Evolutionary conservation across 2,113 vertebrate species (phyloP), one percentile per base, ranked within the genome.

Genomic region (Xiphophorus maculatus): DNA sequence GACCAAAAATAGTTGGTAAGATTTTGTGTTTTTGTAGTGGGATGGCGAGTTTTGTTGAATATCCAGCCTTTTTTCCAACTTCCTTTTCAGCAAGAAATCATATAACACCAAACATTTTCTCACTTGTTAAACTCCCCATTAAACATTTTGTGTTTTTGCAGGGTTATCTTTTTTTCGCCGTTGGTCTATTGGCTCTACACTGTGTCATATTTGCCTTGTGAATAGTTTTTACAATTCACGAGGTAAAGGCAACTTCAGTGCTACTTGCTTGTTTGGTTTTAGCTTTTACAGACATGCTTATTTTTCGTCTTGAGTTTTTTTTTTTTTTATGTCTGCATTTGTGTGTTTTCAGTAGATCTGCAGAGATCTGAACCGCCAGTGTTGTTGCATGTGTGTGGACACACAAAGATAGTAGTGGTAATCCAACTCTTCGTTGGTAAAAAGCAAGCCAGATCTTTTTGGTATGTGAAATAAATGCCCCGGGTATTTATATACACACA

Each of bases 341-440:
- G 22, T 76, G 22, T 76, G 74, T 83, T 58, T 33, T 1, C 69
- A 63, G 72, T 69, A 74, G 5, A 73, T 71, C 40, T 54, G 74
- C 75, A 37, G 84, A 87, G 88, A 86, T 91, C 90, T 83, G 88
- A 89, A 88, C 89, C 85, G 71, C 69, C 62, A 74, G 67, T 58
- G 60, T 82, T 70, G 69, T 29, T 29, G 9, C 25, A 63, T 58
- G 67, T 76, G 65, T 74, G 73, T 63, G 70, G 69, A 77, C 69
- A 77, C 73, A 68, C 73, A 78, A 69, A 74, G 63, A 58, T 62
- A 67, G 40, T 35, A 22, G 70, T 37, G 72, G 69, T 30, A 28
- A 58, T 58, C 3, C 37, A 60, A 71, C 66, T 65, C 42, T 58
- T n/a, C 71, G 37, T 70, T 70, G 71, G 63, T 79, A 87, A 35